Evolutionary conservation across 2,888 invertebrate species (phyloP).

Genomic region (Shargacucullia verbasci): DNA sequence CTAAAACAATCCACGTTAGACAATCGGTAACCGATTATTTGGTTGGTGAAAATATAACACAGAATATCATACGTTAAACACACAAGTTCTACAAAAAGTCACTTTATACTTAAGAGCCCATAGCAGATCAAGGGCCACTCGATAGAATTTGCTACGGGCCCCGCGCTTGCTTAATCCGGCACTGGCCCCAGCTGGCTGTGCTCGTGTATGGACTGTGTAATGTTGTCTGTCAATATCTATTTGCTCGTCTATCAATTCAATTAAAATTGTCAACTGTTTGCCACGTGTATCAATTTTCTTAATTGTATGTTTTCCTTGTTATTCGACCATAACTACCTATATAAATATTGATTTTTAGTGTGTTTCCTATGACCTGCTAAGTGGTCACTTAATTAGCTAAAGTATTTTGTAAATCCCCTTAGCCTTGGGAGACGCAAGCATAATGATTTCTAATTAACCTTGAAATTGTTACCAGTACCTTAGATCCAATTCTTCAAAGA

Average conservation of each 20-base stretch:
- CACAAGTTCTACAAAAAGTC: too few relatives aligned
- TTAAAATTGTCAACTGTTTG: constrained; percentile 32
- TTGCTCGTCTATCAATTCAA: constrained; percentile 21
- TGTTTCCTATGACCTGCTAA: constrained; percentile 19
- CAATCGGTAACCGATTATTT: too few relatives aligned
- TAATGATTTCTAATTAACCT: constrained; percentile 2
- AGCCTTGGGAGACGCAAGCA: constrained; percentile 17
- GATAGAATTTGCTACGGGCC: too few relatives aligned
- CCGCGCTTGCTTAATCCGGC: too few relatives aligned
- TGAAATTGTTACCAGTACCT: too few relatives aligned
- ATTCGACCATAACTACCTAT: constrained; percentile 13
- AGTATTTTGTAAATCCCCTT: constrained; percentile 31
- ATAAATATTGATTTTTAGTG: constrained; percentile 44
- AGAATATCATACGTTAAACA: too few relatives aligned
- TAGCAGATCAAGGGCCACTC: too few relatives aligned
- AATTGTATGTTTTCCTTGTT: constrained; percentile 37
- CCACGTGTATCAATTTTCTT: constrained; percentile 45
- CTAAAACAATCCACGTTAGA: too few relatives aligned
- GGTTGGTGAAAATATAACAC: too few relatives aligned
- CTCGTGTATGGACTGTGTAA: background rate
- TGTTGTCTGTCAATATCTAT: constrained; percentile 12
- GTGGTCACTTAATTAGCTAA: constrained; percentile 41
- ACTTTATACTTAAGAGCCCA: too few relatives aligned
- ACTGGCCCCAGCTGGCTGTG: too few relatives aligned
- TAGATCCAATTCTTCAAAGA: too few relatives aligned